phyloP scores from a whole-genome alignment of 2,888 invertebrate species.

The Agrotis segetum region DNA sequence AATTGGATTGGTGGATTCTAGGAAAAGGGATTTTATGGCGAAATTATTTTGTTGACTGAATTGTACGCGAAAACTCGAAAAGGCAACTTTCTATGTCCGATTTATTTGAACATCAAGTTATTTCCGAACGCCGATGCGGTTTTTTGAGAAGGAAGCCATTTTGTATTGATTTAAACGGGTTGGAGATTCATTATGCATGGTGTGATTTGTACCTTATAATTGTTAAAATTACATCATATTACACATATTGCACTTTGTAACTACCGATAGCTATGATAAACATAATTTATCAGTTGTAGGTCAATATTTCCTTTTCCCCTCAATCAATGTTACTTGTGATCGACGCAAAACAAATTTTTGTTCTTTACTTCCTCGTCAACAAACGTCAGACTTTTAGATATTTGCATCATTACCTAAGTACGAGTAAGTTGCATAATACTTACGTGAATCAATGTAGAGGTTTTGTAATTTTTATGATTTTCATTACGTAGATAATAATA shows the following conservation, averaged over 20 bases:
- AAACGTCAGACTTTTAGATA: too few species aligned
- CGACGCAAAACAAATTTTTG: too few species aligned
- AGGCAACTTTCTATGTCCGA: neutral
- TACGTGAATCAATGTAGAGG: too few species aligned
- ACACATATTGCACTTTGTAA: too few species aligned
- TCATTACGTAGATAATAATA: neutral
- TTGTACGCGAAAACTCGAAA: neutral
- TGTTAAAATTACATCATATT: neutral
- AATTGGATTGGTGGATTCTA: conserved; percentile 36
- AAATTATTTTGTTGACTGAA: conserved; percentile 28
- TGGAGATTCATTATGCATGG: neutral
- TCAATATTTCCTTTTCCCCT: too few species aligned
- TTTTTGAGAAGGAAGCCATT: neutral
- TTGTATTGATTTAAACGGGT: conserved; percentile 8
- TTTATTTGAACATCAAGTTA: neutral
- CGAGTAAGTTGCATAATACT: too few species aligned
- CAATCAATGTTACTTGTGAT: too few species aligned
- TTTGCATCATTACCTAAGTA: too few species aligned
- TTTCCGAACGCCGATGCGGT: conserved; percentile 15
- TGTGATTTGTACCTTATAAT: neutral
- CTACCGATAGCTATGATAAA: too few species aligned
- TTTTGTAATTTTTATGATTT: neutral
- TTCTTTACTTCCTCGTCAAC: too few species aligned
- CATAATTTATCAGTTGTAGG: too few species aligned
- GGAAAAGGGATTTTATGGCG: conserved; percentile 2